Evolutionary conservation across 2,888 invertebrate species (phyloP).

Genomic region (Mimas tiliae): DNA sequence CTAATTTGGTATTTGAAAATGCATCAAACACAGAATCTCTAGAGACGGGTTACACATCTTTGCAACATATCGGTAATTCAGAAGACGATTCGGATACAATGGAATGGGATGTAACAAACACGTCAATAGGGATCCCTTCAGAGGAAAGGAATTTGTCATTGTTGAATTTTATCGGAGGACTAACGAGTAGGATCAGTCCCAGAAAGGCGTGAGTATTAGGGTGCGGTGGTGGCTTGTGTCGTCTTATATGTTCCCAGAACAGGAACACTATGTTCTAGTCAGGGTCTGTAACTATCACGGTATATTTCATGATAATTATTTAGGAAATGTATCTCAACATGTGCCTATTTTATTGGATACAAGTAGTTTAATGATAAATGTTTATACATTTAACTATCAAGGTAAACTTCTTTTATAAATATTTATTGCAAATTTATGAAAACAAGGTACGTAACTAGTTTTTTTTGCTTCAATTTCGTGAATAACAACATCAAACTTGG

Average conservation of each 20-base stretch:
- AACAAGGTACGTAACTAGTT: too few species aligned
- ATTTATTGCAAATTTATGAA: too few species aligned
- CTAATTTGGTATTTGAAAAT: background rate
- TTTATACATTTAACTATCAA: too few species aligned
- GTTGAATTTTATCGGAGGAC: slow-evolving; percentile 25
- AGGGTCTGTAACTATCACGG: too few species aligned
- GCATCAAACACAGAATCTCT: slow-evolving; percentile 5
- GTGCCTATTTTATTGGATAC: too few species aligned
- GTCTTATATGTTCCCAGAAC: background rate
- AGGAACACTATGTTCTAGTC: background rate
- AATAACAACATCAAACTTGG: too few species aligned
- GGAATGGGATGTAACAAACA: slow-evolving; percentile 56
- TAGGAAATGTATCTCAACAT: too few species aligned
- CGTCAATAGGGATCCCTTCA: slow-evolving; percentile 46
- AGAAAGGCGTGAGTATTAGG: slow-evolving; percentile 36
- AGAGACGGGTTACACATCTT: background rate
- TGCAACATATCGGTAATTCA: background rate
- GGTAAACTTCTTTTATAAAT: too few species aligned
- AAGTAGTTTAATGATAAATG: too few species aligned
- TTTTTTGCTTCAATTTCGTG: too few species aligned
- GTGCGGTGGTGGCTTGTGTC: slow-evolving; percentile 11
- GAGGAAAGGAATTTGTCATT: slow-evolving; percentile 31
- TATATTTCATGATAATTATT: too few species aligned
- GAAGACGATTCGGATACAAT: background rate
- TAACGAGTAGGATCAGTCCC: slow-evolving; percentile 11